Conservation (phyloP, 2,888 invertebrate species). For the Drosophila affinis region DNA sequence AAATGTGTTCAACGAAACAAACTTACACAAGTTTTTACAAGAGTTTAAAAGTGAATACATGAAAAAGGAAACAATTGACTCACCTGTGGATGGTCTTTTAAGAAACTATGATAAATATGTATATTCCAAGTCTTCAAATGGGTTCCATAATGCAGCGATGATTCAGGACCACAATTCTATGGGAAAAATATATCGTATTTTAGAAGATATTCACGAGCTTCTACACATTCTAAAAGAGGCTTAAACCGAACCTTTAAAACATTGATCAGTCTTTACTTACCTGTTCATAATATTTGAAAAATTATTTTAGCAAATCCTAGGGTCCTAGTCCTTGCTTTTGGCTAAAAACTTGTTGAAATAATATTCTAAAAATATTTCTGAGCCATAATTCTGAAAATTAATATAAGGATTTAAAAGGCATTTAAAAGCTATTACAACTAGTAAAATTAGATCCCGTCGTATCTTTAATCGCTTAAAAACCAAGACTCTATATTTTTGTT, state of each 20-base stretch:
- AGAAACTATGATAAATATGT: too few species aligned
- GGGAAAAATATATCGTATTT: not conserved
- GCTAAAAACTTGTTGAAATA: not conserved
- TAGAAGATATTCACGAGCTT: not conserved
- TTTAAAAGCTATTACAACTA: not conserved
- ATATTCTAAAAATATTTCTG: not conserved
- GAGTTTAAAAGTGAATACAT: too few species aligned
- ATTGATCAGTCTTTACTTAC: not conserved
- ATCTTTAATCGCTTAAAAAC: not conserved
- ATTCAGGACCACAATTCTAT: not conserved
- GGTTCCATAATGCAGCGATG: too few species aligned
- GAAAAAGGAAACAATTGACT: too few species aligned
- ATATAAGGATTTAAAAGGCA: not conserved
- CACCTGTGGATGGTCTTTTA: not conserved
- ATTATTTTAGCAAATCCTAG: not conserved
- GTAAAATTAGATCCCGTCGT: rapidly evolving
- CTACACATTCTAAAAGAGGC: not conserved
- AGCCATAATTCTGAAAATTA: not conserved
- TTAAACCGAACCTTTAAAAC: too few species aligned
- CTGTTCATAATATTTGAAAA: not conserved
- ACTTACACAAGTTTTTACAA: too few species aligned
- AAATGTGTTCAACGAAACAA: too few species aligned
- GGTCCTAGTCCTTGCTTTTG: too few species aligned
- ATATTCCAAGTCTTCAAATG: not conserved
- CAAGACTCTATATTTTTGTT: not conserved